phyloP scores from a whole-genome alignment of 2,888 invertebrate genomes.

The Protophormia terraenovae region DNA sequence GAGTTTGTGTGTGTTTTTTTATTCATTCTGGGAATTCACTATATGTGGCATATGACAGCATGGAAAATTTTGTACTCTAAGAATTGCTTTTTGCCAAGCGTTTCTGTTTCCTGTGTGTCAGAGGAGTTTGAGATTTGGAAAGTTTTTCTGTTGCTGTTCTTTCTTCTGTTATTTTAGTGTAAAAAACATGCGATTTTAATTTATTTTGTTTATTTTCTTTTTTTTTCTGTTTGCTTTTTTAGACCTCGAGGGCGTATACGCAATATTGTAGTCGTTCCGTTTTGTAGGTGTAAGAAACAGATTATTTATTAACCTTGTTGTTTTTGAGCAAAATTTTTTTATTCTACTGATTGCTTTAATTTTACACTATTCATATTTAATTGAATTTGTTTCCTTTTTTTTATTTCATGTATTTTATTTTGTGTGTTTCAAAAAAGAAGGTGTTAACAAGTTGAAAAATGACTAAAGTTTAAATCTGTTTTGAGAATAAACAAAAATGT shows the following conservation, averaged over 20 bases:
- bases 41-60: constrained; percentile 60
- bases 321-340: neutral
- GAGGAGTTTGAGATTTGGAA: constrained; percentile 45
- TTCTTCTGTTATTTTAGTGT: constrained; percentile 15
- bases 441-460: constrained; percentile 34
- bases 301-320: constrained; percentile 65
- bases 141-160: constrained; percentile 9
- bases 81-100: neutral
- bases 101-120: constrained; percentile 45
- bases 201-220: constrained; percentile 26
- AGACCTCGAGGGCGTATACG: constrained; percentile 41
- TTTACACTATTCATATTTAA: constrained; percentile 17
- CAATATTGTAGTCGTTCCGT: constrained; percentile 39
- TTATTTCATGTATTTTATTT: neutral
- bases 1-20: constrained; percentile 6
- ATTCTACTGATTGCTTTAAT: constrained; percentile 5
- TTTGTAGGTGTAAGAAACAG: constrained; percentile 60
- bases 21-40: constrained; percentile 34
- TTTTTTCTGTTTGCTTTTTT: constrained; percentile 1
- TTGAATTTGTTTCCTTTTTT: neutral
- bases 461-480: constrained; percentile 6
- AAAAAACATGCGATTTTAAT: constrained; percentile 53
- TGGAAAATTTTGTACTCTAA: constrained; percentile 24
- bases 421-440: too few species aligned
- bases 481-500: neutral